These are phyloP conservation scores for Pemphigus obesinymphae DNA, from an alignment of 1,140 invertebrate genomes.

Conservation along the genomic window DNA sequence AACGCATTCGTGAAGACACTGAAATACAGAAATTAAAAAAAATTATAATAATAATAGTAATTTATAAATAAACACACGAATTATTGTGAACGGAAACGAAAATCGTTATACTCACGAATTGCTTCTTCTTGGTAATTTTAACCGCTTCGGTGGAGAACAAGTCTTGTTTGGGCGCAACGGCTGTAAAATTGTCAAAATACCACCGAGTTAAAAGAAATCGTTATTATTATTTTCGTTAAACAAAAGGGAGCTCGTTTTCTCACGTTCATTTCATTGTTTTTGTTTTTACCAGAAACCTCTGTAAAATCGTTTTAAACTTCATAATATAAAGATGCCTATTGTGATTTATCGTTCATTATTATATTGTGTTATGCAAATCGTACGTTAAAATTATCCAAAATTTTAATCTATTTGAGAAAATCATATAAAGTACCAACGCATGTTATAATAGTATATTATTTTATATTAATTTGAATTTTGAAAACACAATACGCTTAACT, in stretches of 20 bases:
- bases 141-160: conserved; percentile 11
- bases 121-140: conserved; percentile 32
- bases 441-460: too few species aligned
- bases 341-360: too few species aligned
- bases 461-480: neutral
- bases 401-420: neutral
- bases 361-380: too few species aligned
- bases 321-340: too few species aligned
- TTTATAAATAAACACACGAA: too few species aligned
- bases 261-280: neutral
- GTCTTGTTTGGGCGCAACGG: neutral
- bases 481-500: neutral
- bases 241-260: neutral
- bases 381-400: too few species aligned
- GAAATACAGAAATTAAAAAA: neutral
- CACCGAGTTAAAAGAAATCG: neutral
- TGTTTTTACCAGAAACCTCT: neutral
- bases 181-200: neutral
- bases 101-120: conserved; percentile 20
- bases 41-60: too few species aligned
- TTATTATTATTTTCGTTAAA: neutral
- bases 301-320: neutral
- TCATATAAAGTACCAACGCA: neutral
- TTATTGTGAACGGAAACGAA: too few species aligned
- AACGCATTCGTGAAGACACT: conserved; percentile 32